phyloP scores from a whole-genome alignment of 1,140 invertebrate species.

The Kradibia gibbosae region DNA sequence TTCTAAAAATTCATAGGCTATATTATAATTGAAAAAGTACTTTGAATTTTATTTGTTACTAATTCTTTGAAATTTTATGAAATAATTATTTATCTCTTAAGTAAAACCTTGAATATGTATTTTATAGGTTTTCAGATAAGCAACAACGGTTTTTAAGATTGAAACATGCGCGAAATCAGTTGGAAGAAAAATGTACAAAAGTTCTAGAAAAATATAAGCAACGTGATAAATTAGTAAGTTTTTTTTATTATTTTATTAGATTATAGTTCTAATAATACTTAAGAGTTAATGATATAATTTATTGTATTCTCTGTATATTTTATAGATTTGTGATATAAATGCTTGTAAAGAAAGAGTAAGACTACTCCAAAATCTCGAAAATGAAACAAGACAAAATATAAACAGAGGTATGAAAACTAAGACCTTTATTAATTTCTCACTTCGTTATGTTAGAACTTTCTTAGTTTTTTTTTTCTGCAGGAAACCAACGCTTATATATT shows the following conservation, averaged over 20 bases:
- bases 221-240: slow-evolving; percentile 75
- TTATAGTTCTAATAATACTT: slow-evolving; percentile 36
- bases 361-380: slow-evolving; percentile 76
- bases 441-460: background rate
- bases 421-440: background rate
- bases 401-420: slow-evolving; percentile 69
- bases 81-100: too few species aligned
- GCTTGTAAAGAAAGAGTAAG: slow-evolving; percentile 77
- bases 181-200: slow-evolving; percentile 76
- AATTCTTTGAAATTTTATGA: too few species aligned
- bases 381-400: slow-evolving; percentile 77
- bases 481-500: slow-evolving; percentile 71
- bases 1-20: slow-evolving; percentile 39
- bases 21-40: slow-evolving; percentile 26
- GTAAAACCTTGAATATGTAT: slow-evolving; percentile 28
- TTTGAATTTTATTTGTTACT: too few species aligned
- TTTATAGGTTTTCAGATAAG: slow-evolving; percentile 78
- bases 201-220: slow-evolving; percentile 75
- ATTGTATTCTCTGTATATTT: slow-evolving; percentile 50
- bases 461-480: slow-evolving; percentile 52
- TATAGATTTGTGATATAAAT: slow-evolving; percentile 77
- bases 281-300: too few species aligned
- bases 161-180: slow-evolving; percentile 74
- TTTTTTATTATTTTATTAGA: slow-evolving; percentile 34
- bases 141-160: slow-evolving; percentile 75